Conservation (phyloP, 1,140 invertebrate species). For the Drosophila nebulosa region DNA sequence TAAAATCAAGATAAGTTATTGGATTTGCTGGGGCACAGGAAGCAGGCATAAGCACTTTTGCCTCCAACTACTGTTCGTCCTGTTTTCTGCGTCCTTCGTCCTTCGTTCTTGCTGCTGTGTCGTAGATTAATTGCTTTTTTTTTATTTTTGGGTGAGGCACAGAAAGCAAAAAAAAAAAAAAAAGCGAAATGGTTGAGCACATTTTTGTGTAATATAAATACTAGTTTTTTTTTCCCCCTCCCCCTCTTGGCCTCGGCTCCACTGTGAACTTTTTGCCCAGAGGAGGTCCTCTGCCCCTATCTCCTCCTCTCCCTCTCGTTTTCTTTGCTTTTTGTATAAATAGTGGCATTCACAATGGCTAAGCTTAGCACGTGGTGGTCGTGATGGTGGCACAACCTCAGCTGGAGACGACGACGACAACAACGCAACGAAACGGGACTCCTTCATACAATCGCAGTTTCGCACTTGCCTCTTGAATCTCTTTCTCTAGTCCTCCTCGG, state of each 20-base stretch:
- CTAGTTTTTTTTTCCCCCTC: conserved; percentile 39
- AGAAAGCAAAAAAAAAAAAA: conserved; percentile 10
- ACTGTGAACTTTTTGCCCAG: conserved; percentile 46
- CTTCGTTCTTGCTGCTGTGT: conserved; percentile 51
- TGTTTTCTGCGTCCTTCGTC: neutral
- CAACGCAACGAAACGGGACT: neutral
- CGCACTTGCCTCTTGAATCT: conserved; percentile 56
- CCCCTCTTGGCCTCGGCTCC: conserved; percentile 1
- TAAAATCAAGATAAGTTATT: conserved; percentile 80
- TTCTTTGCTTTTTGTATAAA: conserved; percentile 63
- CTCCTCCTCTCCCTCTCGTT: conserved; percentile 30
- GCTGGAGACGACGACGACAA: conserved; percentile 26
- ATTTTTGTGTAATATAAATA: conserved; percentile 79
- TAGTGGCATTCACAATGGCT: conserved; percentile 66
- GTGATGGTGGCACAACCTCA: conserved; percentile 1
- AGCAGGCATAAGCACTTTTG: conserved; percentile 73
- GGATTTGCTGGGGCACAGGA: conserved; percentile 75
- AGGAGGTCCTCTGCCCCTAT: conserved; percentile 24
- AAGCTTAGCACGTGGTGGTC: conserved; percentile 22
- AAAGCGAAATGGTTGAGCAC: conserved; percentile 37
- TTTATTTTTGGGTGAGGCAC: conserved; percentile 14
- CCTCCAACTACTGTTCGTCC: neutral
- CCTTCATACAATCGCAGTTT: conserved; percentile 67
- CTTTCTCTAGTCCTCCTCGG: conserved; percentile 5
- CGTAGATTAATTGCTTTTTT: conserved; percentile 77